Conservation (phyloP, 2,888 invertebrate genomes). For the Mayetiola destructor region DNA sequence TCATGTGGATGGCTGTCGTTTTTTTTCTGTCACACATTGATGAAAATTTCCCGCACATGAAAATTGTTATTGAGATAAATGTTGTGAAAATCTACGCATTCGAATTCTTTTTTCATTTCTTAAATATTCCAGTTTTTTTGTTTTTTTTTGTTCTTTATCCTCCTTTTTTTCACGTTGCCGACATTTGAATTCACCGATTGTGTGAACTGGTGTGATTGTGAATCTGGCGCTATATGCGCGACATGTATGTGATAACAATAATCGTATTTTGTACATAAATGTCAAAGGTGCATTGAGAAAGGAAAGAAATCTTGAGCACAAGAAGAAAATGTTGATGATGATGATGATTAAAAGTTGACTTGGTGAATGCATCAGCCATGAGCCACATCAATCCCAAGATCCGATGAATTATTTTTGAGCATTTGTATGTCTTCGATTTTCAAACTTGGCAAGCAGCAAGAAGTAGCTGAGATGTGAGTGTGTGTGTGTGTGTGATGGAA, state of each 20-base stretch:
- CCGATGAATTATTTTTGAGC: too few relatives aligned
- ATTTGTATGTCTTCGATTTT: too few relatives aligned
- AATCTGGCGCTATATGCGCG: neutral
- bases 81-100: slow-evolving; percentile 2
- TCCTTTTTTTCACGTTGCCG: neutral
- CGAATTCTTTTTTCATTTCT: neutral
- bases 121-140: neutral
- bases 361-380: too few relatives aligned
- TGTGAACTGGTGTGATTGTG: too few relatives aligned
- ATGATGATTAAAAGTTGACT: too few relatives aligned
- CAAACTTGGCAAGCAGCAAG: too few relatives aligned
- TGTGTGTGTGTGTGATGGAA: neutral
- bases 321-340: too few relatives aligned
- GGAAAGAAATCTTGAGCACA: too few relatives aligned
- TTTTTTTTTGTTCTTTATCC: neutral
- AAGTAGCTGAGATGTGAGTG: too few relatives aligned
- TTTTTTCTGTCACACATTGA: neutral
- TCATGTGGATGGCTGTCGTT: neutral
- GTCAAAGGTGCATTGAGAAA: slow-evolving; percentile 4
- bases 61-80: slow-evolving; percentile 12
- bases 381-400: too few relatives aligned
- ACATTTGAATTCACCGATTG: too few relatives aligned
- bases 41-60: neutral
- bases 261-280: neutral
- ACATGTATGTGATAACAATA: slow-evolving; percentile 1